Percentiles rank a stretch among this genome's conserved stretches.
Conservation (phyloP, 1,140 invertebrate genomes). For the Hycleus phaleratus region DNA sequence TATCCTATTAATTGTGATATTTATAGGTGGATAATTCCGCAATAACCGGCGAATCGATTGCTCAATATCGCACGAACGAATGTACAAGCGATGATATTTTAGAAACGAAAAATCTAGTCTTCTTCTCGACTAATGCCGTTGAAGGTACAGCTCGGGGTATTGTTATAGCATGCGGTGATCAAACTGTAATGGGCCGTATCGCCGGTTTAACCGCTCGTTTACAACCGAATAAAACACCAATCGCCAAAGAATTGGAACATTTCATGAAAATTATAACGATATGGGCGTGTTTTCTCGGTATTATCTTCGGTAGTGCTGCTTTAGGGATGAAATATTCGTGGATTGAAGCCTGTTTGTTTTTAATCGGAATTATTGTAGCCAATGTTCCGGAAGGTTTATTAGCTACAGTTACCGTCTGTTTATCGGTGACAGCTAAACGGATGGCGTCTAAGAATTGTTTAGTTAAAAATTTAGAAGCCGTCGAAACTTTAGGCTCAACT, state of each 20-base stretch:
- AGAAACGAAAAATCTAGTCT: constrained; percentile 69
- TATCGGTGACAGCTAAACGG: constrained; percentile 66
- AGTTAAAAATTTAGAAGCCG: constrained; percentile 71
- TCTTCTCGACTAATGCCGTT: constrained; percentile 72
- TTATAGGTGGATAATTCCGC: constrained; percentile 53
- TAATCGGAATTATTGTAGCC: constrained; percentile 79
- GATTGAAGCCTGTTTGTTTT: constrained; percentile 71
- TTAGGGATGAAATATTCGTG: constrained; percentile 61
- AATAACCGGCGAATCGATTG: constrained; percentile 71
- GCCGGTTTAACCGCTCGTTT: constrained; percentile 70
- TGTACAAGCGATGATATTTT: constrained; percentile 60
- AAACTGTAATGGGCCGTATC: constrained; percentile 78
- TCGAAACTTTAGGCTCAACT: constrained; percentile 71
- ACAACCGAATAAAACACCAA: constrained; percentile 64
- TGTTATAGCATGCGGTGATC: constrained; percentile 64
- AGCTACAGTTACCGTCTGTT: constrained; percentile 70
- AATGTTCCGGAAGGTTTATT: constrained; percentile 76
- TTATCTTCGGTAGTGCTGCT: constrained; percentile 65
- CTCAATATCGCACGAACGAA: constrained; percentile 53
- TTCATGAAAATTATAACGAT: constrained; percentile 72
- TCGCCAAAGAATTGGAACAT: constrained; percentile 67
- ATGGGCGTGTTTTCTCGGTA: constrained; percentile 69
- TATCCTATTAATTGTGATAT: neutral
- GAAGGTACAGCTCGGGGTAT: constrained; percentile 62
- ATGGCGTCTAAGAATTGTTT: constrained; percentile 72